Evolutionary conservation across 2,113 vertebrate species (phyloP), one percentile per base, ranked within the genome.

Genomic region (Urocitellus parryii): DNA sequence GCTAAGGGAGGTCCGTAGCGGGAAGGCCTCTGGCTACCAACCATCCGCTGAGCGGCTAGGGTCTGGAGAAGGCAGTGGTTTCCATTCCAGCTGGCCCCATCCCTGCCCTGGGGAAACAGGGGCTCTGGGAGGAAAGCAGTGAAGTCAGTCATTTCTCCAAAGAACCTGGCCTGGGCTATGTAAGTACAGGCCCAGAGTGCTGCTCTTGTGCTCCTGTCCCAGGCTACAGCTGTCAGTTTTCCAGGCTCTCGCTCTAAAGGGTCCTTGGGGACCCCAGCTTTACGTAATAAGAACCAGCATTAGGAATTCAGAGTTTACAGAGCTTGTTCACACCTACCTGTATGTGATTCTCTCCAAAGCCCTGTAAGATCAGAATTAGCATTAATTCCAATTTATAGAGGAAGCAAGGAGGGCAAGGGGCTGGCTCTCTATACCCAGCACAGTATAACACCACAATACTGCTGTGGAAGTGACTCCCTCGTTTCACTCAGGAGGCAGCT

Each of bases 261-360:
- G 56, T 89, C 56, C 79, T 25, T 13, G 12, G 76, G 61, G 76
- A 68, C 45, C 48, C 32, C 63, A 51, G 45, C 20, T 61, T 82
- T 82, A 42, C 68, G 27, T 88, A 65, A 51, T 51, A 76, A 94
- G 87, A 95, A 76, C 48, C 56, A 72, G 45, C 42, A 13, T 67
- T 81, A 82, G 88, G 81, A 90, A 80, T 94, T 82, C 56, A 77
- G 86, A 53, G 63, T 91, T 94, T 91, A 63, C 25, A 91, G 68
- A 70, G 79, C 74, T 25, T 17, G 29, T 88, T 88, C 79, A 5
- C 39, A 87, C 51, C 29, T 56, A 53, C 48, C 45, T 90, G 16
- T 74, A 32, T 87, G 67, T 83, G 37, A 74, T 81, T 74, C 63
- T 86, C 34, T 79, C 78, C 82, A 82, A 80, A 93, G 65, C 86